Conservation (phyloP, 2,113 vertebrate species). For the Diadophis punctatus region DNA sequence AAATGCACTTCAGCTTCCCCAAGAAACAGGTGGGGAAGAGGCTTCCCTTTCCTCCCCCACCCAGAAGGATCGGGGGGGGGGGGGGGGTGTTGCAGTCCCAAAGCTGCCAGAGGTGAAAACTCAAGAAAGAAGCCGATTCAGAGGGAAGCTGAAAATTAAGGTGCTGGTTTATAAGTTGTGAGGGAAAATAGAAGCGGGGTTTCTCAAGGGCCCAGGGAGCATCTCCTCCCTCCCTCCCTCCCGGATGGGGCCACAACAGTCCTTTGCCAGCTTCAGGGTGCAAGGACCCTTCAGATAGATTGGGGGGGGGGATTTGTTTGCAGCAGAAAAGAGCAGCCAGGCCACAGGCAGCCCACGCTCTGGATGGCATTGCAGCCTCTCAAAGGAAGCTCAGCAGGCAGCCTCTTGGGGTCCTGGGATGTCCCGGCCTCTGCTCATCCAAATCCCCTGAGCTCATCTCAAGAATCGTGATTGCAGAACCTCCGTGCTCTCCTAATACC, state of each 20-base stretch:
- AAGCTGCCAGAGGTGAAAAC: too few relatives aligned
- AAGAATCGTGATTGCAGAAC: neutral
- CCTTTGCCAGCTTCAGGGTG: neutral
- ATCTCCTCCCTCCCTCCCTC: neutral
- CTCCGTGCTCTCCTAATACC: neutral
- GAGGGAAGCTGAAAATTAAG: neutral
- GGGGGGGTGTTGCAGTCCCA: too few relatives aligned
- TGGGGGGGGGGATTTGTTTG: accelerated
- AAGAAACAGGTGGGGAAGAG: neutral
- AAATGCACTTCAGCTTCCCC: neutral
- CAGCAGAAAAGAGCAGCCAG: neutral
- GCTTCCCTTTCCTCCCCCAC: neutral
- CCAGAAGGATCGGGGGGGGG: neutral
- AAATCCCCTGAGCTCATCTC: neutral
- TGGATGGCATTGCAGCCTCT: neutral
- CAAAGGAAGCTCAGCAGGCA: neutral
- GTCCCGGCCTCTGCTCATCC: neutral
- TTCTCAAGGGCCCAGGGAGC: slow-evolving; percentile 43
- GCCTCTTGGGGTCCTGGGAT: neutral
- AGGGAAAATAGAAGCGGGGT: slow-evolving; percentile 23
- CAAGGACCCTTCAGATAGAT: accelerated
- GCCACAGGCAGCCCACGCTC: neutral
- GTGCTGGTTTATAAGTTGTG: neutral
- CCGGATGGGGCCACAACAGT: neutral
- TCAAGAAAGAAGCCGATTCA: neutral